These are phyloP conservation scores for Xanthorhoe designata DNA, from an alignment of 2,888 invertebrate genomes.

Conservation along the genomic window DNA sequence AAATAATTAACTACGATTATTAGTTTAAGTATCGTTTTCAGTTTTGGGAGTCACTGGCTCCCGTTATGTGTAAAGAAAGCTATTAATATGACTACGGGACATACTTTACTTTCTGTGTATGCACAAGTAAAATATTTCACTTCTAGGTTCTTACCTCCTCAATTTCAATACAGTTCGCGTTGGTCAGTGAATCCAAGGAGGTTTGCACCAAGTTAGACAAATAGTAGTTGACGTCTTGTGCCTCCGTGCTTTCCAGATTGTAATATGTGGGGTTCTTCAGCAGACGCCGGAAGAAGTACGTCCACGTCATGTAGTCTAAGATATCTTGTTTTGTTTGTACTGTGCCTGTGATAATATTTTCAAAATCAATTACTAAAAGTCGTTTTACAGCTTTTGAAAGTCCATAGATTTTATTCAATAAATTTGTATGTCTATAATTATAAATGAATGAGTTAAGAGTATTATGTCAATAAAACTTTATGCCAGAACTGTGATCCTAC, in stretches of 20 bases:
- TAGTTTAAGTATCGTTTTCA: too few relatives aligned
- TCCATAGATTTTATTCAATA: too few relatives aligned
- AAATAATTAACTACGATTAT: too few relatives aligned
- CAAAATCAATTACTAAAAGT: not conserved
- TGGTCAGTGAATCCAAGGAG: slow-evolving; percentile 89
- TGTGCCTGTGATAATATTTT: slow-evolving; percentile 88
- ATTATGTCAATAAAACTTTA: too few relatives aligned
- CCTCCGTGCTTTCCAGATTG: slow-evolving; percentile 90
- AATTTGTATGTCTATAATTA: too few relatives aligned
- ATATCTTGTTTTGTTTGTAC: slow-evolving; percentile 96
- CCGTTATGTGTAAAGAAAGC: too few relatives aligned
- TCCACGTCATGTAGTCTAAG: slow-evolving; percentile 99
- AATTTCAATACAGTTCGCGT: slow-evolving; percentile 92
- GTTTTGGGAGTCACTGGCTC: too few relatives aligned
- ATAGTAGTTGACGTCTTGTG: slow-evolving; percentile 89
- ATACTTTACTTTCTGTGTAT: too few relatives aligned
- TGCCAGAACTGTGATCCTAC: not conserved
- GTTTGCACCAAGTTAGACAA: slow-evolving; percentile 93
- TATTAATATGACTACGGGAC: too few relatives aligned
- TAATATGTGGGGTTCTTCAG: slow-evolving; percentile 97
- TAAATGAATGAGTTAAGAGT: too few relatives aligned
- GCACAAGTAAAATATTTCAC: too few relatives aligned
- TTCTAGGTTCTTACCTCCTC: slow-evolving; percentile 89
- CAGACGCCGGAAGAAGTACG: slow-evolving; percentile 97
- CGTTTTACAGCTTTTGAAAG: too few relatives aligned